Evolutionary conservation across 2,113 vertebrate species (phyloP), one percentile per base, ranked within the genome.

Genomic region (Ifrita kowaldi): DNA sequence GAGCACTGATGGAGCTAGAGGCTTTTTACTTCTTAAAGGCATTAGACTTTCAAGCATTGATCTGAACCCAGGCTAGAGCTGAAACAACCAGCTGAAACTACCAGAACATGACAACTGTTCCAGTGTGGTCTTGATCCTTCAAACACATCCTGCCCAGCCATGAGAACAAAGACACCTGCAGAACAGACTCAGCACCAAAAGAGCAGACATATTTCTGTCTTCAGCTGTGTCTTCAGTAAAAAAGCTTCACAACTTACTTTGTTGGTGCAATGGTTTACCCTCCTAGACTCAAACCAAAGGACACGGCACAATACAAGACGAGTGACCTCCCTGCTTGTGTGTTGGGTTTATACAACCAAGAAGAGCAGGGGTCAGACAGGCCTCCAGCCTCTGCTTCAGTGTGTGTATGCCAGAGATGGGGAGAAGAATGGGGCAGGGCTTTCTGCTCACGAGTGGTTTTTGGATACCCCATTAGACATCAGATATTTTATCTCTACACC

Each of bases 21-120:
- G 11, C 10, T 17, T 76, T 90, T 73, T 46, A 57, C 33, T 42
- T 88, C 44, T 46, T 63, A 26, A 82, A 76, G 71, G 17, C 18
- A 47, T 35, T 21, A 47, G 18, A 9, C 33, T 82, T 78, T 47
- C 76, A 70, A 70, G 47, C 49, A 28, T 5, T 50, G n/a, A 53
- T 22, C 27, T 75, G 41, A 88, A 78, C 23, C 9, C 46, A 52
- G n/a, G 35, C 84, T 55, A 37, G 33, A 60, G 27, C 37, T 70
- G 67, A 39, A 91, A 42, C 7, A 20, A 23, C n/a, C 68, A 53
- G 27, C 37, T 49, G 49, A 26, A 35, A 53, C 39, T 63, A 26
- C 24, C 24, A 81, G 53, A 85, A 64, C 16, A 44, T 1, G 3
- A n/a, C 1, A 1, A 46, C 9, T 1, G 16, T 41, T 46, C 32